A percentile compares a stretch with the other conserved stretches of the same genome.
Conservation (phyloP, 2,113 vertebrate species). For the Tringa solitaria region DNA sequence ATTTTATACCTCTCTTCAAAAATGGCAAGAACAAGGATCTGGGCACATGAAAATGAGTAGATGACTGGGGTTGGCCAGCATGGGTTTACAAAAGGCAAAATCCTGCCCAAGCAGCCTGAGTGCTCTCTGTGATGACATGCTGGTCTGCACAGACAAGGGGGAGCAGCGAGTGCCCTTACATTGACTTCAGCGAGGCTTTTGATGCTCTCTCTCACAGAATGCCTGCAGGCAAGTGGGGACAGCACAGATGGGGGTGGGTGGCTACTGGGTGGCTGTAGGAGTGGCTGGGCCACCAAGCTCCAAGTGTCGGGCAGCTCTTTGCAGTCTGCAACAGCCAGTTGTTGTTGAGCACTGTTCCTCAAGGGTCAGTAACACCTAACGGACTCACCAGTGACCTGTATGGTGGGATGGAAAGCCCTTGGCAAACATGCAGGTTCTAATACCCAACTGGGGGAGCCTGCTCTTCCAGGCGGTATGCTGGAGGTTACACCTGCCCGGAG, state of each 20-base stretch:
- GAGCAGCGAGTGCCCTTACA: background rate
- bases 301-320: rapidly evolving
- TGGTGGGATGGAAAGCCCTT: background rate
- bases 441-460: background rate
- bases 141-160: background rate
- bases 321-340: background rate
- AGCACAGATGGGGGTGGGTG: rapidly evolving
- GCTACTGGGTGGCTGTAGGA: background rate
- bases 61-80: background rate
- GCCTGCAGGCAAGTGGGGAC: background rate
- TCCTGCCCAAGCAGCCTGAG: rapidly evolving
- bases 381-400: background rate
- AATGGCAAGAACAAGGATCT: background rate
- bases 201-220: rapidly evolving
- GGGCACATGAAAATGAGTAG: background rate
- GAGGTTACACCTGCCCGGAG: background rate
- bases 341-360: background rate
- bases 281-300: background rate
- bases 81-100: background rate
- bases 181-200: background rate
- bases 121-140: background rate
- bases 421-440: rapidly evolving
- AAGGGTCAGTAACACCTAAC: too few relatives aligned
- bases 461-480: background rate
- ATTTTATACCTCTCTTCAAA: background rate